Percentiles rank a stretch among this genome's conserved stretches.
Conservation (phyloP, 2,888 invertebrate species). For the Zaprionus bogoriensis region DNA sequence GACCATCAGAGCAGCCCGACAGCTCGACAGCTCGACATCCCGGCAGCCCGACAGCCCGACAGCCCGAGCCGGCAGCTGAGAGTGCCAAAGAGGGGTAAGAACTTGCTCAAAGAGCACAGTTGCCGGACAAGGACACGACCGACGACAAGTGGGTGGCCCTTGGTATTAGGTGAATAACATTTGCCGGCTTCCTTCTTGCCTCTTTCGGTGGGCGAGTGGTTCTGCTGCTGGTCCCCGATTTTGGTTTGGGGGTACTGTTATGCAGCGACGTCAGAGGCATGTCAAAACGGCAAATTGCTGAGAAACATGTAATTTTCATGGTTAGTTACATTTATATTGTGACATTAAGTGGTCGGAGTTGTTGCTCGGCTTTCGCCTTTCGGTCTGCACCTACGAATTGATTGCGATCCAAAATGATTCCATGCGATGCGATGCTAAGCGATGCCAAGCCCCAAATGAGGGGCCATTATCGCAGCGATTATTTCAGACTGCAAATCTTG, state of each 20-base stretch:
- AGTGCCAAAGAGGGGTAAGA: too few relatives aligned
- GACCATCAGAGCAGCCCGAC: too few relatives aligned
- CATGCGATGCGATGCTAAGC: not conserved
- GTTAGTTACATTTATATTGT: slow-evolving; percentile 80
- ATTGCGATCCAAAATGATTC: slow-evolving; percentile 57
- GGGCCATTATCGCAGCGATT: slow-evolving; percentile 33
- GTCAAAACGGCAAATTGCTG: slow-evolving; percentile 75
- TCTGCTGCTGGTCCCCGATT: slow-evolving; percentile 1
- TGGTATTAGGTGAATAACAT: slow-evolving; percentile 10
- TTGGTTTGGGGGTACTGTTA: slow-evolving; percentile 35
- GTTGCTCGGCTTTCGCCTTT: slow-evolving; percentile 10
- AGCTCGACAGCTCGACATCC: too few relatives aligned
- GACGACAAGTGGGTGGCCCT: slow-evolving; percentile 46
- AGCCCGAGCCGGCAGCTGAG: slow-evolving; percentile 34
- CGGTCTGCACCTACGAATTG: slow-evolving; percentile 59
- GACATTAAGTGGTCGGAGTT: slow-evolving; percentile 74
- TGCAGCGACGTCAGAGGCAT: slow-evolving; percentile 52
- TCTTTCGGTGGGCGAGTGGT: too few relatives aligned
- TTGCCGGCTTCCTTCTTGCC: slow-evolving; percentile 3
- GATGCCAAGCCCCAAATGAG: slow-evolving; percentile 37
- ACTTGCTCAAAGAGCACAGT: too few relatives aligned
- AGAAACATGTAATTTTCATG: slow-evolving; percentile 78
- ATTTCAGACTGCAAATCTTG: slow-evolving; percentile 7
- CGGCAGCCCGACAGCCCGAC: too few relatives aligned
- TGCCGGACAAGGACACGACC: slow-evolving; percentile 57